Evolutionary conservation across 2,113 vertebrate genomes (phyloP).

Genomic region (Pteronura brasiliensis): DNA sequence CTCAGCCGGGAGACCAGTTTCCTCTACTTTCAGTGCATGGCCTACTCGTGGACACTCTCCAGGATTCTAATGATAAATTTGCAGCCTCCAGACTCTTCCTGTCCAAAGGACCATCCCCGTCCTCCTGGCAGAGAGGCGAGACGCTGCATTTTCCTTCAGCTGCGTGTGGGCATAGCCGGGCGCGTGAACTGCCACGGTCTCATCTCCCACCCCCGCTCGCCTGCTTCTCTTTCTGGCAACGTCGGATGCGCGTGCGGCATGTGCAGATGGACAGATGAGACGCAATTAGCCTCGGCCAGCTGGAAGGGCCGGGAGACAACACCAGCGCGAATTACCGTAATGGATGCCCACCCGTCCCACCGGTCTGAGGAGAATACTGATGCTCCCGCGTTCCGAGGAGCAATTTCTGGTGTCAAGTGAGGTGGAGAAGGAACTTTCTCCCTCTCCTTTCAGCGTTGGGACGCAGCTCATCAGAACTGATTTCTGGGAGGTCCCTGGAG

Average conservation of each 20-base stretch:
- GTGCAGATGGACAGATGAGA: neutral
- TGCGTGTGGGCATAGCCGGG: neutral
- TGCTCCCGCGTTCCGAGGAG: neutral
- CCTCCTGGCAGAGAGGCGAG: neutral
- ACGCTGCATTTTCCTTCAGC: neutral
- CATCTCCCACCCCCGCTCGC: neutral
- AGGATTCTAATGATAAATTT: neutral
- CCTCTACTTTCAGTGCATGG: neutral
- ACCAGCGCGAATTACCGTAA: neutral
- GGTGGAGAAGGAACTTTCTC: neutral
- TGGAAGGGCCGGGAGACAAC: neutral
- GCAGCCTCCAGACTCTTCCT: neutral
- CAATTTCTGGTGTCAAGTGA: slow-evolving; percentile 20
- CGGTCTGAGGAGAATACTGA: neutral
- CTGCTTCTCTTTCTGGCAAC: neutral
- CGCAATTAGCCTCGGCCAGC: neutral
- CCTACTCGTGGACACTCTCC: neutral
- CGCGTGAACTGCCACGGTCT: neutral
- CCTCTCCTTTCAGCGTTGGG: neutral
- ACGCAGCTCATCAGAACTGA: neutral
- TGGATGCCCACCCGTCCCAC: neutral
- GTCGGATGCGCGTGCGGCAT: neutral
- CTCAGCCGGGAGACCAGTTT: neutral
- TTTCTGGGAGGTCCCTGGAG: neutral
- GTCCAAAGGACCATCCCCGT: neutral